Evolutionary conservation across 1,140 invertebrate species (phyloP).

Genomic region (Diploscapter pachys): DNA sequence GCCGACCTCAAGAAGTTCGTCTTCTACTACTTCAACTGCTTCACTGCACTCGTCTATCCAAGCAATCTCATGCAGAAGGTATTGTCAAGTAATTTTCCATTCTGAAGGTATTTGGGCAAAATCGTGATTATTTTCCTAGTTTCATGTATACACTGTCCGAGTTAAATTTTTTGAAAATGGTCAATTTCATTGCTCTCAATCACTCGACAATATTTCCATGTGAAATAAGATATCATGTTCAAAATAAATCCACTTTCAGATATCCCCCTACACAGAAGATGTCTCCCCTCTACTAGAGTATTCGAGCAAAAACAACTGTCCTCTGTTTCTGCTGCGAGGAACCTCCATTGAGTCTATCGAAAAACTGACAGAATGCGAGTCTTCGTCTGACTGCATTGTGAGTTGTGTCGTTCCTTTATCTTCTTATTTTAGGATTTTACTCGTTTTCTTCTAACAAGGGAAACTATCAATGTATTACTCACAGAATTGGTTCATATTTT

Average conservation of each 20-base stretch:
- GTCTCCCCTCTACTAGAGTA: no score
- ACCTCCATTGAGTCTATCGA: background rate
- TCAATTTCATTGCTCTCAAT: background rate
- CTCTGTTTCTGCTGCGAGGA: constrained; percentile 1
- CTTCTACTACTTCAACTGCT: constrained; percentile 18
- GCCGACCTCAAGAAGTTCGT: constrained; percentile 33
- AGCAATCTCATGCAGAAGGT: constrained; percentile 5
- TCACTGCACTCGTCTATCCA: constrained; percentile 13
- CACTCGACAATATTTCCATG: background rate
- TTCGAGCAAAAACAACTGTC: background rate
- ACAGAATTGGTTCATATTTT: no score
- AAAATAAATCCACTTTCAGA: background rate
- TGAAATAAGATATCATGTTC: background rate
- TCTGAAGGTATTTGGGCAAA: background rate
- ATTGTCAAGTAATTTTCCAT: background rate
- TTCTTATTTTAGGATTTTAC: no score
- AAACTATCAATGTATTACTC: no score
- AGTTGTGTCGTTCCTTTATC: no score
- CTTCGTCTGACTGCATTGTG: no score
- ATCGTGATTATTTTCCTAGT: no score
- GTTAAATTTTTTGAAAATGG: background rate
- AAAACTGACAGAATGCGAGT: no score
- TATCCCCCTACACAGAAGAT: no score
- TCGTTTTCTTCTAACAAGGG: no score
- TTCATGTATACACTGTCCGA: no score